Evolutionary conservation across 1,140 invertebrate species (phyloP).

Genomic region (Drosophila kepulauana): DNA sequence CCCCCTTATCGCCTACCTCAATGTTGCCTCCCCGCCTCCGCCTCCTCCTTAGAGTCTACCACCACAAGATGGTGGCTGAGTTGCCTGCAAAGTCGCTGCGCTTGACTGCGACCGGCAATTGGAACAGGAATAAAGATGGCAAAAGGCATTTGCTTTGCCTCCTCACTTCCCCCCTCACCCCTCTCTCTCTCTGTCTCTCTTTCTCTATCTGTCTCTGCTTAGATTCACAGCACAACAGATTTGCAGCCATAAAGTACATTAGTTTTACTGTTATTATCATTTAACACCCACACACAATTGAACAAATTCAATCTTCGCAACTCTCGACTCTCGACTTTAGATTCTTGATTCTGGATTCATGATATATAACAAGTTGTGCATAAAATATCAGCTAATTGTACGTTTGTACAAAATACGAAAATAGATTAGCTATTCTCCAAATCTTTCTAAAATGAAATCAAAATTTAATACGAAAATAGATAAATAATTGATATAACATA

Average conservation of each 20-base stretch:
- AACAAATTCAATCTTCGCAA: background rate
- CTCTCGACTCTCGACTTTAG: background rate
- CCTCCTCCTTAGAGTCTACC: slow-evolving; percentile 11
- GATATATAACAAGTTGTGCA: too few species aligned
- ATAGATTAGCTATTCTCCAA: too few species aligned
- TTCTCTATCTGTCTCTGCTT: background rate
- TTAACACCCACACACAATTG: slow-evolving; percentile 3
- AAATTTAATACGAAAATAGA: too few species aligned
- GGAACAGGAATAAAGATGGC: background rate
- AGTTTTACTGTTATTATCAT: slow-evolving; percentile 1
- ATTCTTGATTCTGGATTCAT: background rate
- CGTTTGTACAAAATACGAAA: too few species aligned
- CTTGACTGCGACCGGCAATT: slow-evolving; percentile 31
- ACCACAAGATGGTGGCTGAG: slow-evolving; percentile 31
- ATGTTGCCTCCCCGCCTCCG: slow-evolving; percentile 23
- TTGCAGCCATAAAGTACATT: slow-evolving; percentile 1
- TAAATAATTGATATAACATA: too few species aligned
- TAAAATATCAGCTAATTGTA: too few species aligned
- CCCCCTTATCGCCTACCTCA: slow-evolving; percentile 49
- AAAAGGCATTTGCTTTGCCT: background rate
- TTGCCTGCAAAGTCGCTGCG: slow-evolving; percentile 31
- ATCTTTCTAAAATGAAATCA: too few species aligned
- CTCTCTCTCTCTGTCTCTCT: background rate
- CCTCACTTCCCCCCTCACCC: background rate
- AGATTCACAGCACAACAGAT: background rate